Evolutionary conservation across 2,113 vertebrate genomes (phyloP).

Genomic region (Meles meles): DNA sequence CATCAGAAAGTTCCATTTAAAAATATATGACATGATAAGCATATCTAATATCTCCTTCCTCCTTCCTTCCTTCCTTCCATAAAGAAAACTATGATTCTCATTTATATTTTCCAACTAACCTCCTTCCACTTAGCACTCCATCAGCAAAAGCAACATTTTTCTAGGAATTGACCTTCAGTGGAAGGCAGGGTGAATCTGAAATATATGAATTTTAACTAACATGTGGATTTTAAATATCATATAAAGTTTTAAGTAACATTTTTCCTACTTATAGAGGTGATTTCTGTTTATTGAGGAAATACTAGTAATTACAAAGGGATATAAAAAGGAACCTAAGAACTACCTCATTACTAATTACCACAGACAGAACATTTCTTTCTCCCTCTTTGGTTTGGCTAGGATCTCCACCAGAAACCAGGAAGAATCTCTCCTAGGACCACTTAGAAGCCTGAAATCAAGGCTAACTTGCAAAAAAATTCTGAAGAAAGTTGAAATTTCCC

Average conservation of each 20-base stretch:
- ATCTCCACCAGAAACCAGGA: neutral
- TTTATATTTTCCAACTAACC: neutral
- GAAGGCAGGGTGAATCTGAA: neutral
- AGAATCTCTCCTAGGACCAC: neutral
- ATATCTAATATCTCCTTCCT: neutral
- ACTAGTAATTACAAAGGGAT: neutral
- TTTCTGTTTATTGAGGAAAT: neutral
- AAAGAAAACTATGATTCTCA: neutral
- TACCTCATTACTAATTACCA: neutral
- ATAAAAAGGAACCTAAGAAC: neutral
- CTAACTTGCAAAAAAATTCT: neutral
- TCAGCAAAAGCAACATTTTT: neutral
- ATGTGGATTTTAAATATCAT: neutral
- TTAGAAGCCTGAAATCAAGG: neutral
- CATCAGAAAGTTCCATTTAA: neutral
- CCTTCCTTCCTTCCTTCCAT: neutral
- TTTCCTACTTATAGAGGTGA: neutral
- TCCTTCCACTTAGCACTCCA: neutral
- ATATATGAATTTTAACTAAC: neutral
- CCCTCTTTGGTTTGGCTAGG: neutral
- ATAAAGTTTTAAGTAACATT: neutral
- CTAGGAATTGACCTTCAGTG: neutral
- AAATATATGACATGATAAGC: neutral
- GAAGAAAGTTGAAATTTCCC: neutral
- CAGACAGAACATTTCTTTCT: fast-evolving